These are phyloP conservation scores for Bergia puertoricense DNA, from an alignment of 92 coral and sea anemone genomes.

Conservation along the genomic window DNA sequence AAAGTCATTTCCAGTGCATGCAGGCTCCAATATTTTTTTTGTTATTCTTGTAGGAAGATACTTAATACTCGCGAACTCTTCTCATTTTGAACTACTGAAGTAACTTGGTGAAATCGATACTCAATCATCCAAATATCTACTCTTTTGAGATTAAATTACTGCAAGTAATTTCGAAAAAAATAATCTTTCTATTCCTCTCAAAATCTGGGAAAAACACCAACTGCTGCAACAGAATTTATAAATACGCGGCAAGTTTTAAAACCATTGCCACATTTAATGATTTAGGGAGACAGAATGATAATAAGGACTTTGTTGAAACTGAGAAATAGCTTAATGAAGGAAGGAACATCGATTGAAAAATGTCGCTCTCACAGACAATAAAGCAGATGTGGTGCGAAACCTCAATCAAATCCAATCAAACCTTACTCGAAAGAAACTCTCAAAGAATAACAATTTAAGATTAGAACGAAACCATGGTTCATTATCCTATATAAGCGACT, in stretches of 20 bases:
- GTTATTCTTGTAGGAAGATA: no score
- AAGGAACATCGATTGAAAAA: background rate
- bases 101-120: background rate
- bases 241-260: background rate
- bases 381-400: background rate
- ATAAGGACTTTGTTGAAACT: background rate
- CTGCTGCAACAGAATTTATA: no score
- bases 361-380: background rate
- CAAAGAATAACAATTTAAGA: background rate
- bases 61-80: background rate
- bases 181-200: background rate
- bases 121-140: background rate
- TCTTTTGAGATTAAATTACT: background rate
- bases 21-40: background rate
- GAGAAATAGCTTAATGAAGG: conserved; percentile 18
- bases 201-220: background rate
- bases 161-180: no score
- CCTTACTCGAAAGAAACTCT: background rate
- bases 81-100: background rate
- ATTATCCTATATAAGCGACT: background rate
- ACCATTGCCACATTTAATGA: background rate
- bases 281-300: background rate
- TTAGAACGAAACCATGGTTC: background rate
- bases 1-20: background rate
- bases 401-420: background rate